These are phyloP conservation scores for Panulirus ornatus DNA, from an alignment of 1,140 invertebrate species.

Conservation along the genomic window DNA sequence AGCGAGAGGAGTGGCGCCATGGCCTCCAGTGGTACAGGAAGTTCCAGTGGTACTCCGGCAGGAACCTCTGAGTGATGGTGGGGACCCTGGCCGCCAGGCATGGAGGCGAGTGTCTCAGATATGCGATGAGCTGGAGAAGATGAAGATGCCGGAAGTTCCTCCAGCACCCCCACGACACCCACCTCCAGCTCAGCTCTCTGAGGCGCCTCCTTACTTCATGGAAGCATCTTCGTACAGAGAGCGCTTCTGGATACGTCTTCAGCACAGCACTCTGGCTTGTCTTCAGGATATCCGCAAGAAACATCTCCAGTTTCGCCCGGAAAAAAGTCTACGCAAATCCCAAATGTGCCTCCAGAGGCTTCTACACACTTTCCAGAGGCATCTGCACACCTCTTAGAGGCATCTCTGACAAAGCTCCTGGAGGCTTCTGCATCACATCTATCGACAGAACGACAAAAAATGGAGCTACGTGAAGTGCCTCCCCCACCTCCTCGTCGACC, in stretches of 20 bases:
- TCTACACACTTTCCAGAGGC: too few species aligned
- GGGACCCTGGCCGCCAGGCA: background rate
- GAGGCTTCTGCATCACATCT: background rate
- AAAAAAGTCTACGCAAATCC: too few species aligned
- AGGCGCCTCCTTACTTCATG: background rate
- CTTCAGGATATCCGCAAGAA: background rate
- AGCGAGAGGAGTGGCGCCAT: too few species aligned
- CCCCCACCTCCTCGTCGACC: slow-evolving; percentile 35
- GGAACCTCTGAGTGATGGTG: too few species aligned
- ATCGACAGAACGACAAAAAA: too few species aligned
- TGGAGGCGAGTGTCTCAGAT: background rate
- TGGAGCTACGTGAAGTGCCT: slow-evolving; percentile 33
- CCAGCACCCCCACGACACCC: slow-evolving; percentile 14
- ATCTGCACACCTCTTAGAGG: too few species aligned
- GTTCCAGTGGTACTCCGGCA: too few species aligned
- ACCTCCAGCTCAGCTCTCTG: background rate
- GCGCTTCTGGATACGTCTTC: background rate
- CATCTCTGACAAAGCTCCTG: background rate
- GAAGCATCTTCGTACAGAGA: background rate
- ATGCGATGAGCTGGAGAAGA: slow-evolving; percentile 17
- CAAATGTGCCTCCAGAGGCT: too few species aligned
- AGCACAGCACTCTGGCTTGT: background rate
- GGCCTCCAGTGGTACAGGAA: too few species aligned
- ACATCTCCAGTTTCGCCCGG: background rate
- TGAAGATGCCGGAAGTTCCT: slow-evolving; percentile 26